Conservation (phyloP, 2,888 invertebrate genomes). For the Drosophila niveifrons region DNA sequence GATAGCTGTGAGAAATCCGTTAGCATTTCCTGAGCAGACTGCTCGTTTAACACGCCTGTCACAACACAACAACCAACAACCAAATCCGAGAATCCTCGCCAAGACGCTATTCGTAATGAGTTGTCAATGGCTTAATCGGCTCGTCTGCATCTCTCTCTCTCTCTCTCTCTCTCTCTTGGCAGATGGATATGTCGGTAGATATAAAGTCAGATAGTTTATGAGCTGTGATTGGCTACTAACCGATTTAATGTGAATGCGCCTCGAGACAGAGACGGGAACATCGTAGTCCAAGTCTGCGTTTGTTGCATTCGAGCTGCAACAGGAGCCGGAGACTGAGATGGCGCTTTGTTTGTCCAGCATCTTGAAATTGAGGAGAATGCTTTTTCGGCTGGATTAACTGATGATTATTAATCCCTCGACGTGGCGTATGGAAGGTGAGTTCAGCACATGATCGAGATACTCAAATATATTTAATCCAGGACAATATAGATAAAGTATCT, state of each 20-base stretch:
- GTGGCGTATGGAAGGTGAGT: not conserved
- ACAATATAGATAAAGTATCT: conserved; percentile 83
- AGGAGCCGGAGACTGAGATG: conserved; percentile 66
- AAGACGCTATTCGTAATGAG: conserved; percentile 38
- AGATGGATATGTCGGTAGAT: not conserved
- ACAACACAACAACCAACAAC: conserved; percentile 50
- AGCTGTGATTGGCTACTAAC: conserved; percentile 65
- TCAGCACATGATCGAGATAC: conserved; percentile 67
- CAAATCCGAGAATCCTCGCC: conserved; percentile 44
- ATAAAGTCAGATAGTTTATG: conserved; percentile 65
- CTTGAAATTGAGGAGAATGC: conserved; percentile 31
- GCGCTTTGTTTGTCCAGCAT: conserved; percentile 82
- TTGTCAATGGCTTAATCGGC: conserved; percentile 70
- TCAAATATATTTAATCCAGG: conserved; percentile 83
- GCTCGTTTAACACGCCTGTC: conserved; percentile 62
- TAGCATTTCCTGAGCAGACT: conserved; percentile 59
- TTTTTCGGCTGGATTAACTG: conserved; percentile 1
- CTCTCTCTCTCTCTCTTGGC: conserved; percentile 1
- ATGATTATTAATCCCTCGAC: not conserved
- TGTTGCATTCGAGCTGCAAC: conserved; percentile 73
- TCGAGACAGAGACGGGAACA: conserved; percentile 82
- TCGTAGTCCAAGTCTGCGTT: conserved; percentile 81
- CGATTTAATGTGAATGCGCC: conserved; percentile 81
- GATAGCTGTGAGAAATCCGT: conserved; percentile 57
- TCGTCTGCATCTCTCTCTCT: conserved; percentile 37